These are phyloP conservation scores for Neuroterus valhalla DNA, from an alignment of 1,140 invertebrate species.

Conservation along the genomic window DNA sequence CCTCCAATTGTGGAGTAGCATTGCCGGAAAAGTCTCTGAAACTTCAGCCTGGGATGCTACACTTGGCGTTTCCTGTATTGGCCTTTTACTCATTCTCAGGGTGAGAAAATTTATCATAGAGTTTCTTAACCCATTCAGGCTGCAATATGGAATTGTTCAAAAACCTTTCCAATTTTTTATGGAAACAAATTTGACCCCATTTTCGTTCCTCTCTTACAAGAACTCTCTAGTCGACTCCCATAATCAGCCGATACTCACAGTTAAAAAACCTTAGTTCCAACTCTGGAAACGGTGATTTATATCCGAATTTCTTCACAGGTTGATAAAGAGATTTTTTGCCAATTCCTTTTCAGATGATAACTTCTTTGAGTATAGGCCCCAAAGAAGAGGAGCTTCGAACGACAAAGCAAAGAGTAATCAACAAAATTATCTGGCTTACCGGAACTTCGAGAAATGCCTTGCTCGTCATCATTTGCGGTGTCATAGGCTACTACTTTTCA, in stretches of 20 bases:
- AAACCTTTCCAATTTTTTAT: too few species aligned
- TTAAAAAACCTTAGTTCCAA: not conserved
- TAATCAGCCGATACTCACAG: too few species aligned
- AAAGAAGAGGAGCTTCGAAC: conserved; percentile 72
- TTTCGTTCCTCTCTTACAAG: too few species aligned
- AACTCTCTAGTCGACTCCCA: too few species aligned
- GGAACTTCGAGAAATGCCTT: conserved; percentile 86
- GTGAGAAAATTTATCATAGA: conserved; percentile 69
- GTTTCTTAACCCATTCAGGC: too few species aligned
- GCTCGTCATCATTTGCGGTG: conserved; percentile 81
- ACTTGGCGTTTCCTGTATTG: conserved; percentile 83
- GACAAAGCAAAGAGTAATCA: conserved; percentile 68
- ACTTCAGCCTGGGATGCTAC: conserved; percentile 81
- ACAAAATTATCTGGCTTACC: conserved; percentile 77
- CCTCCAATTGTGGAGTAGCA: conserved; percentile 82
- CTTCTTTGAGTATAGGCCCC: conserved; percentile 77
- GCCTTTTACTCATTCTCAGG: conserved; percentile 82
- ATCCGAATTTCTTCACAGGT: not conserved
- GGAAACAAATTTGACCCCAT: too few species aligned
- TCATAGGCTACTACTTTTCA: conserved; percentile 75
- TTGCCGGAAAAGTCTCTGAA: conserved; percentile 78
- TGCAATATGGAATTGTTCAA: too few species aligned
- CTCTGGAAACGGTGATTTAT: not conserved
- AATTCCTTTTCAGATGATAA: conserved; percentile 75
- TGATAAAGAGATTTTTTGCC: not conserved